Conservation (phyloP, 2,888 invertebrate genomes). For the Neria commutata region DNA sequence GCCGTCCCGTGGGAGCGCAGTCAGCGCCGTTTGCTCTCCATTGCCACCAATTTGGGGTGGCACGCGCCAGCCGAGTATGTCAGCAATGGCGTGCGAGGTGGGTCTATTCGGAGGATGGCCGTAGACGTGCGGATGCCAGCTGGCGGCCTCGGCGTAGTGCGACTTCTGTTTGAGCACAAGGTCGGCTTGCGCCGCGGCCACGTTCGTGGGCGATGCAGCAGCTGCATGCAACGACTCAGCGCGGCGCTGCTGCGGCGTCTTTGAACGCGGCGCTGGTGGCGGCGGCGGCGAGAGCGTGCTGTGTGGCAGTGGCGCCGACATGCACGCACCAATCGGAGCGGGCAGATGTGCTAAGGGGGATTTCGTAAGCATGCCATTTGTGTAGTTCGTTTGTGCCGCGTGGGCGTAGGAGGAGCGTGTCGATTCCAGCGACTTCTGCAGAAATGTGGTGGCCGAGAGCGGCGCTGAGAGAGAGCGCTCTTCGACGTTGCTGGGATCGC, state of each 20-base stretch:
- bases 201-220: not conserved
- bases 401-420: slow-evolving; percentile 25
- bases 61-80: slow-evolving; percentile 75
- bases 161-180: not conserved
- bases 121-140: slow-evolving; percentile 92
- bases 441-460: slow-evolving; percentile 41
- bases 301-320: slow-evolving; percentile 25
- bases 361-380: slow-evolving; percentile 19
- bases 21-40: not conserved
- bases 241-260: slow-evolving; percentile 29
- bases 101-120: slow-evolving; percentile 80
- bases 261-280: slow-evolving; percentile 30
- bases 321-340: not conserved
- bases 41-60: not conserved
- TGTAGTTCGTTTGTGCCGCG: slow-evolving; percentile 22
- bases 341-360: not conserved
- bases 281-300: slow-evolving; percentile 25
- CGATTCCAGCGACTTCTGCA: slow-evolving; percentile 51
- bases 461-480: slow-evolving; percentile 35
- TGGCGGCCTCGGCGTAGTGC: slow-evolving; percentile 35
- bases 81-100: slow-evolving; percentile 86
- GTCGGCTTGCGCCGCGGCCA: not conserved
- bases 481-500: slow-evolving; percentile 38
- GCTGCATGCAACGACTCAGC: slow-evolving; percentile 13
- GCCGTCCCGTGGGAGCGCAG: not conserved